Evolutionary conservation across 1,140 invertebrate genomes (phyloP), one percentile per base, ranked within the genome.

Genomic region (Drosophila repleta): DNA sequence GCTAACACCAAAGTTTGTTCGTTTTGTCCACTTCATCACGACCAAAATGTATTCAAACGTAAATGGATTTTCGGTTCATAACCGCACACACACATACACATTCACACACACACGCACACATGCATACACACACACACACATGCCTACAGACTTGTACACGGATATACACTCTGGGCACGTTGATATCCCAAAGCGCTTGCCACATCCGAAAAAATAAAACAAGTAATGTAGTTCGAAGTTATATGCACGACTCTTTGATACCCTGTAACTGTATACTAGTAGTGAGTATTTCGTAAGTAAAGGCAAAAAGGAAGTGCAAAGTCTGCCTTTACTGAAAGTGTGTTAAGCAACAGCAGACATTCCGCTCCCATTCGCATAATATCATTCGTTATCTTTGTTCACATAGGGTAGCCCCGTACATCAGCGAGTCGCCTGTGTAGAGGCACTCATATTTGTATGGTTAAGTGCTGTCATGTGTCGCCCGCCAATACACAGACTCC

Each of bases 51-150:
- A 76, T 70, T 88, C 78, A 53, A 82, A 68, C 70, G 75, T 82
- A 82, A 87, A 88, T 88, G 79, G 82, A 83, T 76, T 87, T 73
- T 88, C 60, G 69, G 66, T 81, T 77, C 78, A 85, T 78, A 68
- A 72, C 77, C 72, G 57, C 66, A 80, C 57, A 65, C 18, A 21
- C 8, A 39, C 3, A 21, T 41, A 61, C 13, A 68, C 52, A 41
- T 68, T 68, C 70, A 15, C 17, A 32, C 24, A 70, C 41, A 41
- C 21, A 17, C 37, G 37, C 26, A 26, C 29, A 68, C 0, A 41
- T 17, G 49, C 0, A 46, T 3, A 39, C 20, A 24, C 5, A 48
- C 11, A 48, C 20, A 48, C 13, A 48, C 4, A 48, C 2, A 49
- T 26, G 24, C 24, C 29, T 29, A 29, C 11, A 20, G 46, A 43